Evolutionary conservation across 2,113 vertebrate genomes (phyloP), one percentile per base, ranked within the genome.

Genomic region (Bufo gargarizans): DNA sequence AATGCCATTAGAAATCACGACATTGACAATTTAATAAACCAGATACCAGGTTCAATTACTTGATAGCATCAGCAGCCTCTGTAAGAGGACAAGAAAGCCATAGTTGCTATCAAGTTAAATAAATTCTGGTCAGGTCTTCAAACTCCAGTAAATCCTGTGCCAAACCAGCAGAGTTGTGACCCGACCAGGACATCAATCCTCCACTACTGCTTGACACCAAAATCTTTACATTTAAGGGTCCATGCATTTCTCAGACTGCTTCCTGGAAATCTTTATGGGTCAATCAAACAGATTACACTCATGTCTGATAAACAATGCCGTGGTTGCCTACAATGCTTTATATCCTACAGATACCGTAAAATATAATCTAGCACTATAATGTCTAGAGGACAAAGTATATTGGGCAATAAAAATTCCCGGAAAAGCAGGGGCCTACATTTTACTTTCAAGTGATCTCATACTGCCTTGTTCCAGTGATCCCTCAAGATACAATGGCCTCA

Each of bases 11-110:
- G 17, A 81, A 81, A 81, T 81, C 79, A 67, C 69, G 81, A 49
- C 81, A 83, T 83, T 83, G 81, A 69, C 81, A 83, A 83, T 83
- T 83, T 83, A 83, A 83, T 83, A 83, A 69, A 65, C 81, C 81
- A 83, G 81, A 83, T 83, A 67, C 81, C 61, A 53, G 22, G 47
- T 83, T 83, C 61, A 83, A 83, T 83, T 83, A 83, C 81, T 83
- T 83, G 81, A 83, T 83, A 83, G 81, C 61, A 83, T 83, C 81
- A 69, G 81, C 81, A 50, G 47, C 45, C 47, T 69, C 50, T 53
- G 19, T 16, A 67, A 50, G 20, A 67, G 61, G 16, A 67, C 10
- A 82, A 83, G 47, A 83, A 83, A 83, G 61, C 47, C 81, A 69
- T 83, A 65, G 59, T 45, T 84, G 82, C 50, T 84, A 84, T 56